These are phyloP conservation scores for Leucozona laternaria DNA, from an alignment of 2,888 invertebrate species.

Conservation along the genomic window DNA sequence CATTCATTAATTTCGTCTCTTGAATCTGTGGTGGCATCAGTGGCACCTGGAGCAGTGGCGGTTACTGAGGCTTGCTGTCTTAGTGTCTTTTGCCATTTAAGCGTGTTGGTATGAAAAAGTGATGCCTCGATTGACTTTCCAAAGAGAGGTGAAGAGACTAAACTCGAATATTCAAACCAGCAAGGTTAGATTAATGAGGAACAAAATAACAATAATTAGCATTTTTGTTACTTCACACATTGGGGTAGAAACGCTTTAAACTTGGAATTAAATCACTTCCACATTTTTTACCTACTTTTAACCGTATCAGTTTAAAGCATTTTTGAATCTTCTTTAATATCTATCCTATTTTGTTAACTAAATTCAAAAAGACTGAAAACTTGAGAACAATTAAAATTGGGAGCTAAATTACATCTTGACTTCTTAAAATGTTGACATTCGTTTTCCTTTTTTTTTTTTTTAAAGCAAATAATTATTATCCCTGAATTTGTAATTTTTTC, in stretches of 20 bases:
- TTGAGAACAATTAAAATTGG: background rate
- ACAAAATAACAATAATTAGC: conserved; percentile 57
- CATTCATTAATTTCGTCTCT: conserved; percentile 64
- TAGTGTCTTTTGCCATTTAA: background rate
- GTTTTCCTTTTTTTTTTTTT: background rate
- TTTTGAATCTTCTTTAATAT: background rate
- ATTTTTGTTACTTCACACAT: conserved; percentile 55
- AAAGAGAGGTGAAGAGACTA: conserved; percentile 1
- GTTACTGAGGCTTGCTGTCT: background rate
- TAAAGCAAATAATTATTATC: background rate
- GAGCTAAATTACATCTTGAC: background rate
- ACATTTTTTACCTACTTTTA: no score
- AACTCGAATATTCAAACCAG: background rate
- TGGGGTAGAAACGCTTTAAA: background rate
- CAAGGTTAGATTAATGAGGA: conserved; percentile 29
- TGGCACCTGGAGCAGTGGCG: conserved; percentile 26
- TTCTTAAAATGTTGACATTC: background rate
- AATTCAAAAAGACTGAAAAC: background rate
- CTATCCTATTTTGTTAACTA: background rate
- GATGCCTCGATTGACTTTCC: conserved; percentile 70
- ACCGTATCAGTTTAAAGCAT: no score
- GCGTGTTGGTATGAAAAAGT: background rate
- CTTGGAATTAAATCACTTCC: background rate
- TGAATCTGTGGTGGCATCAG: background rate
- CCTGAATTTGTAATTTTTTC: background rate